Percentiles rank a stretch among this genome's conserved stretches.
Conservation (phyloP, 2,113 vertebrate genomes). For the Lota lota region DNA sequence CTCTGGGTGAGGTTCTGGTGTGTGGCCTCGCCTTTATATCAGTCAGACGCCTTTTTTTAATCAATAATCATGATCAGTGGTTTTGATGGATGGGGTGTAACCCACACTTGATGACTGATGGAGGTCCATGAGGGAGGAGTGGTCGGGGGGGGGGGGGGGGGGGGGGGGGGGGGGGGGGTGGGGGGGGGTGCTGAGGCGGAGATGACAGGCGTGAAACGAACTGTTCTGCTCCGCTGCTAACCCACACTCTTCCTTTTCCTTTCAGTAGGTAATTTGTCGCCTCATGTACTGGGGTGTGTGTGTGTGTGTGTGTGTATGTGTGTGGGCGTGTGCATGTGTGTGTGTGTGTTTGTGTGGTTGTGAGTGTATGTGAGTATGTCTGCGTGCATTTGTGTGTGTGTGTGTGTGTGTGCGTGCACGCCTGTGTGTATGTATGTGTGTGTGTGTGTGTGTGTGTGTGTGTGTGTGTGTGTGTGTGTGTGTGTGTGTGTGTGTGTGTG, state of each 20-base stretch:
- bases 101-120: constrained; percentile 50
- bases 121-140: constrained; percentile 20
- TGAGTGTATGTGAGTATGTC: not conserved
- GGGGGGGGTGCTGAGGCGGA: constrained; percentile 75
- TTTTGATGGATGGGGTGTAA: constrained; percentile 78
- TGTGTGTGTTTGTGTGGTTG: not conserved
- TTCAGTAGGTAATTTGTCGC: constrained; percentile 90
- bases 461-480: not conserved
- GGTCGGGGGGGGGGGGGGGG: not conserved
- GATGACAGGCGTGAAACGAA: constrained; percentile 99
- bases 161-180: not conserved
- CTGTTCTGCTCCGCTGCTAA: constrained; percentile 96
- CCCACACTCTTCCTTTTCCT: constrained; percentile 91
- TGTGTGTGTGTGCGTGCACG: constrained; percentile 7
- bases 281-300: constrained; percentile 58
- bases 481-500: not conserved
- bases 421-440: constrained; percentile 6
- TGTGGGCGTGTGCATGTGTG: constrained; percentile 9
- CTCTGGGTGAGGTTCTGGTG: too few species aligned
- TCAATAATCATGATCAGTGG: constrained; percentile 65
- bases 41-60: constrained; percentile 26
- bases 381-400: constrained; percentile 6
- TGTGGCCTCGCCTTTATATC: too few species aligned
- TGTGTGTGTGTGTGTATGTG: constrained; percentile 32
- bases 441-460: constrained; percentile 12